A percentile compares a stretch with the other conserved stretches of the same genome.
These are phyloP conservation scores for Aphidius gifuensis DNA, from an alignment of 1,140 invertebrate genomes.

Conservation along the genomic window DNA sequence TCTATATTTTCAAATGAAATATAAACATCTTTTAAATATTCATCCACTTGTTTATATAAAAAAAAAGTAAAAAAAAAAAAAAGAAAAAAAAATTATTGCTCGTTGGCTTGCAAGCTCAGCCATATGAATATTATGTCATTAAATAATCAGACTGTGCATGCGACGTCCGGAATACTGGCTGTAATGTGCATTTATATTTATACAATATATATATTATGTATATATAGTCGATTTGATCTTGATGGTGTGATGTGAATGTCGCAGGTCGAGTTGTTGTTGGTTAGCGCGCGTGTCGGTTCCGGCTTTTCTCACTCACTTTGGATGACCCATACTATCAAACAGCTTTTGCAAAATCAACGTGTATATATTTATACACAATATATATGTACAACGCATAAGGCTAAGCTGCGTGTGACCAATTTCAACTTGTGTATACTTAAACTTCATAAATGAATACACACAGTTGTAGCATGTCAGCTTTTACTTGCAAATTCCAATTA, in stretches of 20 bases:
- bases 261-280: constrained; percentile 12
- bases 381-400: neutral
- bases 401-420: constrained; percentile 15
- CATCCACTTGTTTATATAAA: too few species aligned
- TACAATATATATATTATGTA: too few species aligned
- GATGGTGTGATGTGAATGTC: neutral
- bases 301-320: constrained; percentile 1
- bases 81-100: constrained; percentile 34
- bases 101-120: constrained; percentile 36
- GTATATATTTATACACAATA: neutral
- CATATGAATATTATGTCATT: constrained; percentile 54
- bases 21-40: too few species aligned
- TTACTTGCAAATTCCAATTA: neutral
- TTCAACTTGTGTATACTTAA: constrained; percentile 13
- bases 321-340: too few species aligned
- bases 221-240: neutral
- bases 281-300: constrained; percentile 19
- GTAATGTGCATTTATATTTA: neutral
- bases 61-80: too few species aligned
- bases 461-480: constrained; percentile 9
- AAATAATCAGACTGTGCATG: constrained; percentile 51
- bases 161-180: constrained; percentile 22
- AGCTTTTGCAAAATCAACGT: too few species aligned
- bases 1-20: too few species aligned
- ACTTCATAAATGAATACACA: constrained; percentile 10